Base-by-base conservation (phyloP, 2,888 invertebrate genomes). In the Dorcus parallelipipedus region DNA sequence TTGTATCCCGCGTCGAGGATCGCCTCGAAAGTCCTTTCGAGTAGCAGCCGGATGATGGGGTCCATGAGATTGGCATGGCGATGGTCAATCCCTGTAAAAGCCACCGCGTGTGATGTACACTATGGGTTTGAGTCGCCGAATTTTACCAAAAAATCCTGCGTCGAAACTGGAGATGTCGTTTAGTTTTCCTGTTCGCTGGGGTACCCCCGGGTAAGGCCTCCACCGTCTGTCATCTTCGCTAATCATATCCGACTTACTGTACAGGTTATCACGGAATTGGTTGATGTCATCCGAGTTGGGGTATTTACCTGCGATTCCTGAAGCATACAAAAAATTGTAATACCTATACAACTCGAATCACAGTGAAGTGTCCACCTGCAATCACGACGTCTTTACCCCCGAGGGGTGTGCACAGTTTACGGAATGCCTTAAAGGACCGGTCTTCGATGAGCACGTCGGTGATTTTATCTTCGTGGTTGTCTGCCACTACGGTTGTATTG, bases 161-260 rank as follows among this genome's bases (percentile, higher is more conserved):
- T 84, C 84, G 65, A 84, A 86, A 68, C 82, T 83, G 5, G 72
- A 66, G 1, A 84, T 73, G 59, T 79, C 74, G 52, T 77, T 77
- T 1, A 86, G 80, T 74, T 90, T 90, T 20, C 92, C 93, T 0
- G 86, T 85, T 7, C 90, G 79, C 65, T 75, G 73, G 0, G 84
- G 84, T 10, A 84, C 79, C 67, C 84, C 83, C 3, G 81, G 79
- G 66, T 83, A 86, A 26, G 84, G 80, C 58, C 84, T 82, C 93
- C 93, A 95, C 64, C 93, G 83, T 40, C 88, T 83, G 62, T 86
- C 85, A 70, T 91, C 90, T 23, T 87, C 90, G 54, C 91, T 91
- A 58, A 95, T 86, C 82, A 95, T 85, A 71, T 96, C 94, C 65
- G 90, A 85, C 76, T 90, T 89, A 72, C 88, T 86, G 68, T 88